Evolutionary conservation across 2,888 invertebrate genomes (phyloP).

Genomic region (Caenorhabditis macrosperma): DNA sequence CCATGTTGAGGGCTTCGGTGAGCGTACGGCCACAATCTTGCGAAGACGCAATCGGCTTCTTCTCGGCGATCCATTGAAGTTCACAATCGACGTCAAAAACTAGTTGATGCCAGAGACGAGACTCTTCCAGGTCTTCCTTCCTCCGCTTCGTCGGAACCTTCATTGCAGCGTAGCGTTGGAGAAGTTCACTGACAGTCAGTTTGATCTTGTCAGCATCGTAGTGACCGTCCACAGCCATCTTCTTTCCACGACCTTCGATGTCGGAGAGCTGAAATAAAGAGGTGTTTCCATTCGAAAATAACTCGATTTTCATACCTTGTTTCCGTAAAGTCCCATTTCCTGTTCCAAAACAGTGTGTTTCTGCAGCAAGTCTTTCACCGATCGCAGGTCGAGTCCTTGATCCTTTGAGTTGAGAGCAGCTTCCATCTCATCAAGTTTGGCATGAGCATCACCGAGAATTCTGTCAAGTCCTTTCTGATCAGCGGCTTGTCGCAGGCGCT

Average conservation of each 20-base stretch:
- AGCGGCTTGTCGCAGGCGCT: conserved; percentile 71
- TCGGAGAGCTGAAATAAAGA: conserved; percentile 82
- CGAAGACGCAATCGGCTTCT: conserved; percentile 87
- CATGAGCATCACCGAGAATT: conserved; percentile 91
- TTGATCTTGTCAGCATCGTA: conserved; percentile 91
- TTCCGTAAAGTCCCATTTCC: conserved; percentile 90
- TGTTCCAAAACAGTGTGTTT: conserved; percentile 85
- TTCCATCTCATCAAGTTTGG: conserved; percentile 90
- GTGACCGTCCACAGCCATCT: conserved; percentile 94
- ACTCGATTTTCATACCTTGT: conserved; percentile 85
- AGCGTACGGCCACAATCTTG: conserved; percentile 87
- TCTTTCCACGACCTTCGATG: conserved; percentile 83
- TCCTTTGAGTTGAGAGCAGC: conserved; percentile 85
- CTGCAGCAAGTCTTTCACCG: conserved; percentile 91
- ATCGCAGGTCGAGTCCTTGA: conserved; percentile 89
- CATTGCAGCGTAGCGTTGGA: conserved; percentile 80
- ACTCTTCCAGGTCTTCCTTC: conserved; percentile 89
- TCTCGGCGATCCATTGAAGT: conserved; percentile 95
- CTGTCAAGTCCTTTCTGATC: conserved; percentile 81
- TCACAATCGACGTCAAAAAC: conserved; percentile 93
- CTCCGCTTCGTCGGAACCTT: conserved; percentile 86
- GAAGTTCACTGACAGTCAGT: conserved; percentile 57
- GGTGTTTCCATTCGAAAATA: not conserved
- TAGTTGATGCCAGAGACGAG: conserved; percentile 92
- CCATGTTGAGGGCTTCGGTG: conserved; percentile 91